These are phyloP conservation scores for Struthio camelus DNA, from an alignment of 2,113 vertebrate species.

Conservation along the genomic window DNA sequence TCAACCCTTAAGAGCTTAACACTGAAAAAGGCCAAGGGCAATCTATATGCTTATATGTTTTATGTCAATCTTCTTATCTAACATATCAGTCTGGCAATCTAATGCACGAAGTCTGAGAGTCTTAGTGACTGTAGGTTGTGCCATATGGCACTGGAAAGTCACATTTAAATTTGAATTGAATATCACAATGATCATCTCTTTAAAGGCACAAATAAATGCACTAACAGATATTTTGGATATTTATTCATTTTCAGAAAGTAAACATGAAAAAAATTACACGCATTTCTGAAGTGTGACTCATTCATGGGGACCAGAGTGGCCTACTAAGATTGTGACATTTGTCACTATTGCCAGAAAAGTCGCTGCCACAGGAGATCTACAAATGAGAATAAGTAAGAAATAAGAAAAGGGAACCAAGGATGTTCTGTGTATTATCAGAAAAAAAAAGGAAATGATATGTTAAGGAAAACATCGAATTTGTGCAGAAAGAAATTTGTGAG, in stretches of 20 bases:
- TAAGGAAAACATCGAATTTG: neutral
- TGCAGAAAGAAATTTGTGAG: neutral
- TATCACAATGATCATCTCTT: neutral
- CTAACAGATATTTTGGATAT: neutral
- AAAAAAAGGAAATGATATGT: accelerated
- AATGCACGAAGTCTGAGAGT: neutral
- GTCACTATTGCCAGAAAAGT: neutral
- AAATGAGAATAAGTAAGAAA: neutral
- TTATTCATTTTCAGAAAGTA: neutral
- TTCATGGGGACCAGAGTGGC: neutral
- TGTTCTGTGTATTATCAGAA: neutral
- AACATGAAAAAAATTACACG: neutral
- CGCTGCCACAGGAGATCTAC: neutral
- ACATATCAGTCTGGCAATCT: neutral
- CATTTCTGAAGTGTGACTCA: neutral
- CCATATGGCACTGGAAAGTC: conserved; percentile 44
- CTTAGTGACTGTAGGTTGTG: conserved; percentile 19
- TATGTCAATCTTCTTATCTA: conserved; percentile 54
- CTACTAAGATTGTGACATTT: neutral
- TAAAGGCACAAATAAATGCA: neutral
- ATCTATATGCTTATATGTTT: conserved; percentile 7
- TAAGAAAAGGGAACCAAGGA: neutral
- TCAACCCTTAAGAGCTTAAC: conserved; percentile 42
- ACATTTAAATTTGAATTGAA: neutral
- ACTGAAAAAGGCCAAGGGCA: conserved; percentile 22